Percentiles rank a stretch among this genome's conserved stretches.
These are phyloP conservation scores for Sander vitreus DNA, from an alignment of 2,113 vertebrate genomes.

Conservation along the genomic window DNA sequence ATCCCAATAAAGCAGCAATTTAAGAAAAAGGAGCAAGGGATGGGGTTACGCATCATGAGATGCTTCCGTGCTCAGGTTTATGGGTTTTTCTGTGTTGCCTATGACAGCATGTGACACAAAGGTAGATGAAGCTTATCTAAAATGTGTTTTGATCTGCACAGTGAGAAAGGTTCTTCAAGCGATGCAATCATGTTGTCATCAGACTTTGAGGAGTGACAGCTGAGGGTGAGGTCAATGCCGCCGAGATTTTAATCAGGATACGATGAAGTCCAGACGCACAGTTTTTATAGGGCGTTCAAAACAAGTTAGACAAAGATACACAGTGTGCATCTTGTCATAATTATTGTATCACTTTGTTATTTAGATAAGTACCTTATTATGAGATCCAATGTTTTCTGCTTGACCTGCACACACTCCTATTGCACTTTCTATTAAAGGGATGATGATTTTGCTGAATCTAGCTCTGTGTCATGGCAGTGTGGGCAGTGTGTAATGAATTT, in stretches of 20 bases:
- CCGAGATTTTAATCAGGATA: slow-evolving; percentile 14
- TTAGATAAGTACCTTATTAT: not conserved
- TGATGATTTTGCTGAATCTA: too few species aligned
- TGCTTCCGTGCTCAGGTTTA: not conserved
- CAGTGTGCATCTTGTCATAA: not conserved
- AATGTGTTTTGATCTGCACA: slow-evolving; percentile 51
- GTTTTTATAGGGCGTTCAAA: not conserved
- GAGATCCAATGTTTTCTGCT: not conserved
- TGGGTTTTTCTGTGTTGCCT: not conserved
- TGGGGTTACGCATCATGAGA: not conserved
- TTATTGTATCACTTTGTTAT: not conserved
- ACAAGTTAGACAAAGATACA: not conserved
- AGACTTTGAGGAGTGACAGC: slow-evolving; percentile 6
- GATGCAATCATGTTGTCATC: slow-evolving; percentile 30
- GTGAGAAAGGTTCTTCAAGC: not conserved
- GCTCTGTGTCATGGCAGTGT: too few species aligned
- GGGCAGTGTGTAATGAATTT: too few species aligned
- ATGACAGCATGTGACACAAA: not conserved
- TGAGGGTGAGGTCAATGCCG: slow-evolving; percentile 20
- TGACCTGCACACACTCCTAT: not conserved
- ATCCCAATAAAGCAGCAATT: slow-evolving; percentile 33
- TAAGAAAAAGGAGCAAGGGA: not conserved
- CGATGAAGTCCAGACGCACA: not conserved
- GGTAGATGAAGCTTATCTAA: slow-evolving; percentile 27
- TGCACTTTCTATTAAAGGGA: not conserved